Evolutionary conservation across 2,113 vertebrate species (phyloP).

Genomic region (Porphyrio hochstetteri): DNA sequence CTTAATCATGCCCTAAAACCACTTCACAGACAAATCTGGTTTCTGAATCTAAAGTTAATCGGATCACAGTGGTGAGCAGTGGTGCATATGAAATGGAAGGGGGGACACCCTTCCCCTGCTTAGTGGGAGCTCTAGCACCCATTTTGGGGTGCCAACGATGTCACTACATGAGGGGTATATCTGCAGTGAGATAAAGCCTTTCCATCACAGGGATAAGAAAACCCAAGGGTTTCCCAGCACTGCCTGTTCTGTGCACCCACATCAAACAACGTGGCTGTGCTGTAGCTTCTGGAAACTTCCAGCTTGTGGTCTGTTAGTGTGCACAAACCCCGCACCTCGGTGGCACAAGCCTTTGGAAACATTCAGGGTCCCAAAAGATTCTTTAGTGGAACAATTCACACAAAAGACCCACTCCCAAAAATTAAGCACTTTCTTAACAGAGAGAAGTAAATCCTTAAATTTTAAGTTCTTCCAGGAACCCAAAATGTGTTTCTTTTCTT

Average conservation of each 20-base stretch:
- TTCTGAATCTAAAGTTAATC: background rate
- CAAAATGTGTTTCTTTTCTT: background rate
- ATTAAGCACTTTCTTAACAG: background rate
- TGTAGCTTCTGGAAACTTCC: background rate
- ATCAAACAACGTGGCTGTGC: background rate
- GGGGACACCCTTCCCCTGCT: background rate
- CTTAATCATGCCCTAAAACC: background rate
- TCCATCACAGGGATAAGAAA: background rate
- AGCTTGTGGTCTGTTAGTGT: background rate
- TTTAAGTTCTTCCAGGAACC: background rate
- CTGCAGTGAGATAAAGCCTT: background rate
- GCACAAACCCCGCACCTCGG: background rate
- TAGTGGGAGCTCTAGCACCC: background rate
- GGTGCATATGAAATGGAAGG: background rate
- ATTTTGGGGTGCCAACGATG: background rate
- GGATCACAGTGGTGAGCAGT: background rate
- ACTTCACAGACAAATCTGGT: background rate
- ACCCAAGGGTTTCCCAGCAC: background rate
- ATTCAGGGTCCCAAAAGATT: background rate
- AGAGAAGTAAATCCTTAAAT: background rate
- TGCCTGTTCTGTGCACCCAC: background rate
- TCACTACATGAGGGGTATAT: background rate
- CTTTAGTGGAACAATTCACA: background rate
- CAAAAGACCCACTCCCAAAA: background rate
- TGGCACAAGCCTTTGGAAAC: background rate